phyloP scores from a whole-genome alignment of 2,113 vertebrate species.

The Scomber japonicus region DNA sequence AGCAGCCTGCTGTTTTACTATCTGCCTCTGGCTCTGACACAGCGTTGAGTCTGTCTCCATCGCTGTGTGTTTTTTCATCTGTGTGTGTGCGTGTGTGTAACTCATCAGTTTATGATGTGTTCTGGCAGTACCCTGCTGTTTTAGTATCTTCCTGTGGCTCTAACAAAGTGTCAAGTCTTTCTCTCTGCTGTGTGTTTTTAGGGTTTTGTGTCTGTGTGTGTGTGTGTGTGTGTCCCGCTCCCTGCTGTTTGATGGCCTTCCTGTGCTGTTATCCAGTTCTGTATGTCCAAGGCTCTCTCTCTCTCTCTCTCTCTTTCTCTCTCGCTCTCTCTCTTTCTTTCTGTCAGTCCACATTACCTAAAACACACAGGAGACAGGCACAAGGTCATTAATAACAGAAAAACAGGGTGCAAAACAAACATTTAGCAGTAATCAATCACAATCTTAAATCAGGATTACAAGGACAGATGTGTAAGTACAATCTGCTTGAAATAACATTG shows the following conservation, averaged over 20 bases:
- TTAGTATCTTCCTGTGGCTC: constrained; percentile 61
- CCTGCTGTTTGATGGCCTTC: constrained; percentile 60
- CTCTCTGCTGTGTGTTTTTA: constrained; percentile 30
- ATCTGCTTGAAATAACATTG: too few species aligned
- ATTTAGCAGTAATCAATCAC: not conserved
- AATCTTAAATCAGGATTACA: not conserved
- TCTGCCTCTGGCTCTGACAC: constrained; percentile 35
- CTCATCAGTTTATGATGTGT: constrained; percentile 46
- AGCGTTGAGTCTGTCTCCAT: constrained; percentile 7
- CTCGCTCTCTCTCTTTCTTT: not conserved
- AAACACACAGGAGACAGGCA: constrained; percentile 4
- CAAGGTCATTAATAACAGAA: not conserved
- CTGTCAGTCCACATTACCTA: constrained; percentile 18
- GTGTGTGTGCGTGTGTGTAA: constrained; percentile 27
- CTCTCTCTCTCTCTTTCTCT: not conserved
- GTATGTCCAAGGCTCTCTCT: constrained; percentile 4
- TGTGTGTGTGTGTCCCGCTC: constrained; percentile 25
- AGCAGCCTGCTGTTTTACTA: constrained; percentile 52
- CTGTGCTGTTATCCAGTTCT: constrained; percentile 41
- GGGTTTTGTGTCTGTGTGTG: constrained; percentile 32
- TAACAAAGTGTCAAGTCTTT: constrained; percentile 44
- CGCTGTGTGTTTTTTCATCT: not conserved
- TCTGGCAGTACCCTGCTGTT: constrained; percentile 68
- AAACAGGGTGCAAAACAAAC: not conserved
- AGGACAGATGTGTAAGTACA: not conserved